Conservation (phyloP, 2,113 vertebrate species). For the Phrynocephalus versicolor region DNA sequence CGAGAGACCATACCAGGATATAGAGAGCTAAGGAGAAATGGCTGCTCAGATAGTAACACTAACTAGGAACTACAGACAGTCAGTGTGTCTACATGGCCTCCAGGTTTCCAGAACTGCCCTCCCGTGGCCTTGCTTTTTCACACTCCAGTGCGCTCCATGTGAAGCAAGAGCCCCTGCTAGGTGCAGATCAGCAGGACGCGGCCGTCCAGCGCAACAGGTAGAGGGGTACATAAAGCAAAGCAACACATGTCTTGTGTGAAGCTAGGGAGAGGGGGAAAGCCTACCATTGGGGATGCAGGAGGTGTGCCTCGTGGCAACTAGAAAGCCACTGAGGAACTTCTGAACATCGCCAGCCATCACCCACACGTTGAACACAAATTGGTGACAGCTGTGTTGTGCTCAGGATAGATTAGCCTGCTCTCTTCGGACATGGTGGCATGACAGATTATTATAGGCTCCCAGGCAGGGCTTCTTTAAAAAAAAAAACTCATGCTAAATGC, state of each 20-base stretch:
- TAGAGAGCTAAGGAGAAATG: conserved; percentile 2
- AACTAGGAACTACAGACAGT: accelerated
- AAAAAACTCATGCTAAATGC: conserved; percentile 28
- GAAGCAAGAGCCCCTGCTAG: conserved; percentile 40
- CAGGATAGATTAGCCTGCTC: neutral
- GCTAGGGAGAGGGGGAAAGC: neutral
- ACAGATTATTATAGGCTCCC: conserved; percentile 3
- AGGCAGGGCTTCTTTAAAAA: conserved; percentile 16
- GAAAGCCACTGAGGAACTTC: conserved; percentile 3
- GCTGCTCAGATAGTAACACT: neutral
- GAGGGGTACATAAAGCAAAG: conserved; percentile 39
- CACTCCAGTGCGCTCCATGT: conserved; percentile 22
- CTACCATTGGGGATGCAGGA: too few species aligned
- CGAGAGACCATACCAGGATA: neutral
- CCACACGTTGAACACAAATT: neutral
- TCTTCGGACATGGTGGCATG: neutral
- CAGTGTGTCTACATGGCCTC: accelerated
- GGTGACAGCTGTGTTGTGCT: neutral
- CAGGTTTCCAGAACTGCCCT: conserved; percentile 26
- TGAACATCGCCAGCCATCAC: neutral
- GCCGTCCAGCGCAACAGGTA: conserved; percentile 25
- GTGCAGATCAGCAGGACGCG: conserved; percentile 29
- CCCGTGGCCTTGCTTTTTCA: conserved; percentile 34
- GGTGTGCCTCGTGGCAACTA: too few species aligned
- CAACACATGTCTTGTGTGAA: neutral